phyloP scores from a whole-genome alignment of 2,888 invertebrate species.

The Cephus nigrinus region DNA sequence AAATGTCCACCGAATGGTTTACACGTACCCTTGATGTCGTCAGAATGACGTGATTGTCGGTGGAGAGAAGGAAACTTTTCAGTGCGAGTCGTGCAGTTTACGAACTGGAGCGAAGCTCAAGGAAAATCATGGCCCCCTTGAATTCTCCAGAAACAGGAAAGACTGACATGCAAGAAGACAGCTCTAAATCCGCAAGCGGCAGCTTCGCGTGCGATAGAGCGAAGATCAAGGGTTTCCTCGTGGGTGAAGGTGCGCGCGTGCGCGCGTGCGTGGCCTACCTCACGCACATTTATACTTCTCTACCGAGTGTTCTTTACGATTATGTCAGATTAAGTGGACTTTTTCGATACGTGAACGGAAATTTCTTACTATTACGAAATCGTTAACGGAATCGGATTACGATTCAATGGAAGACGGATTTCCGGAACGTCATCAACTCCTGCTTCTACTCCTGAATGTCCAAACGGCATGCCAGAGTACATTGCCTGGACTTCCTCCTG shows the following conservation, averaged over 20 bases:
- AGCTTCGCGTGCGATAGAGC: constrained; percentile 14
- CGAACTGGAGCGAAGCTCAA: not conserved
- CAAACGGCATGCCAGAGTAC: not conserved
- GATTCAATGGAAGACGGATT: not conserved
- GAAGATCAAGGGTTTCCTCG: constrained; percentile 11
- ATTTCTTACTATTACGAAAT: not conserved
- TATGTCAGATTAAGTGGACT: constrained; percentile 1
- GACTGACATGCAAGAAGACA: constrained; percentile 17
- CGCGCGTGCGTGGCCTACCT: constrained; percentile 12
- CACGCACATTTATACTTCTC: constrained; percentile 11
- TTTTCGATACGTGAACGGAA: not conserved
- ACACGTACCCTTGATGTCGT: not conserved
- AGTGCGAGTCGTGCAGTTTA: too few relatives aligned
- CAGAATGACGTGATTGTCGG: not conserved
- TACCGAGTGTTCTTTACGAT: constrained; percentile 22
- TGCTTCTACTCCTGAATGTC: not conserved
- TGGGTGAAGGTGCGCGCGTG: not conserved
- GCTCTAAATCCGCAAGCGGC: constrained; percentile 17
- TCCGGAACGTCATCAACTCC: not conserved
- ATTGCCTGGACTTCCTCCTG: too few relatives aligned
- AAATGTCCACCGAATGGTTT: not conserved
- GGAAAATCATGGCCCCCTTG: constrained; percentile 27
- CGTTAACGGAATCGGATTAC: not conserved
- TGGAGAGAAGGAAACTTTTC: not conserved
- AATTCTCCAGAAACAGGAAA: constrained; percentile 25